Percentiles rank a stretch among this genome's conserved stretches.
Evolutionary conservation across 2,113 vertebrate genomes (phyloP).

Genomic region (Dunckerocampus dactyliophorus): DNA sequence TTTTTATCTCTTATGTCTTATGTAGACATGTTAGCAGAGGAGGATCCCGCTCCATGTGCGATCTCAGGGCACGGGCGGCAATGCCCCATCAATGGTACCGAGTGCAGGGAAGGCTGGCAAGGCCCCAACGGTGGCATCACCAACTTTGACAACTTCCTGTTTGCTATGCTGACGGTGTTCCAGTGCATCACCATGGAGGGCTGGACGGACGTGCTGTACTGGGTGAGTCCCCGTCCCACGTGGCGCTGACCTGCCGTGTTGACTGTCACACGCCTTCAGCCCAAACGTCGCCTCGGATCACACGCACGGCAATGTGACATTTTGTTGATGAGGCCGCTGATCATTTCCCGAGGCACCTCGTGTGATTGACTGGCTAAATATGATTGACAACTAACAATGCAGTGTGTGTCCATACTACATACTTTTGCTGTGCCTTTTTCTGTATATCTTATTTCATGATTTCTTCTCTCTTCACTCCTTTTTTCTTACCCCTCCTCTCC

Average conservation of each 20-base stretch:
- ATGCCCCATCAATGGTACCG: slow-evolving; percentile 86
- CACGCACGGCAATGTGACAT: slow-evolving; percentile 35
- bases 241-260: slow-evolving; percentile 12
- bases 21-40: slow-evolving; percentile 83
- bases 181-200: slow-evolving; percentile 99
- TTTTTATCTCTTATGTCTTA: not conserved
- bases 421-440: slow-evolving; percentile 23
- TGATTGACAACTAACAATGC: slow-evolving; percentile 24
- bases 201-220: slow-evolving; percentile 98
- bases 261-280: slow-evolving; percentile 30
- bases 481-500: slow-evolving; percentile 18
- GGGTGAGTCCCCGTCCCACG: slow-evolving; percentile 74
- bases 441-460: slow-evolving; percentile 23
- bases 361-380: slow-evolving; percentile 47
- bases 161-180: slow-evolving; percentile 98
- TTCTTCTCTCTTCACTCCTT: slow-evolving; percentile 23
- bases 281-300: slow-evolving; percentile 35
- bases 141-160: slow-evolving; percentile 98
- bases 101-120: slow-evolving; percentile 92
- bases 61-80: slow-evolving; percentile 94
- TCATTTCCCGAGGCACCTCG: slow-evolving; percentile 37
- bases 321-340: slow-evolving; percentile 46
- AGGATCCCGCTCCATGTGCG: slow-evolving; percentile 94
- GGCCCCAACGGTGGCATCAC: slow-evolving; percentile 97
- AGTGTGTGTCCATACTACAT: not conserved